Percentiles rank a stretch among this genome's conserved stretches.
These are phyloP conservation scores for Delia radicum DNA, from an alignment of 1,140 invertebrate species.

Conservation along the genomic window DNA sequence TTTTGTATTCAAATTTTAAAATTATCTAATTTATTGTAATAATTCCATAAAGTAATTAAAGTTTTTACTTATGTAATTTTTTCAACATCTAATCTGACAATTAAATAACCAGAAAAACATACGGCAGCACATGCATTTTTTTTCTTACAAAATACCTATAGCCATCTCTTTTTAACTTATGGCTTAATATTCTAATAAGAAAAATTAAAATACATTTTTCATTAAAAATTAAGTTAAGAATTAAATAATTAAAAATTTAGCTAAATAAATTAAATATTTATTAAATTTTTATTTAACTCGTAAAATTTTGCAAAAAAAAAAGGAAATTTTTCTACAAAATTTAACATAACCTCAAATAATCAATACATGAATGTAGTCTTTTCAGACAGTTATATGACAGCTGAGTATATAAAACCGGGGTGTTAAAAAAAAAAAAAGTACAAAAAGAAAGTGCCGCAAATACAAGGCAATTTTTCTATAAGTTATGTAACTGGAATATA, in stretches of 20 bases:
- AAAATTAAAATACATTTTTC: neutral
- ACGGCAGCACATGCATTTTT: constrained; percentile 14
- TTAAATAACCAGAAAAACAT: constrained; percentile 11
- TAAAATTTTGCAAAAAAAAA: no score
- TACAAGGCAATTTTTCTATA: neutral
- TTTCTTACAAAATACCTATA: neutral
- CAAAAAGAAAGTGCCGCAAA: constrained; percentile 19
- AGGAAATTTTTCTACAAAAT: neutral
- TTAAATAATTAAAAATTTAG: no score
- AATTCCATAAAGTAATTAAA: neutral
- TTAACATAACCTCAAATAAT: constrained; percentile 28
- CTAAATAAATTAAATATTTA: no score
- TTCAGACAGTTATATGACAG: neutral
- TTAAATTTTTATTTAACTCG: neutral
- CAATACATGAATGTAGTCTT: neutral
- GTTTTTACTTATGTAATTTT: constrained; percentile 20
- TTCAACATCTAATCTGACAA: neutral
- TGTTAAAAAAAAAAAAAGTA: neutral
- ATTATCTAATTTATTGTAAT: neutral
- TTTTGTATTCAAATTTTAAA: neutral
- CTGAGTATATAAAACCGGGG: neutral
- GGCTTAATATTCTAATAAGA: neutral
- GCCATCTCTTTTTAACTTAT: neutral
- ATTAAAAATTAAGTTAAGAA: neutral
- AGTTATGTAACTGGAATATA: constrained; percentile 11